phyloP scores from a whole-genome alignment of 2,113 vertebrate species.

The Zosterops hypoxanthus region DNA sequence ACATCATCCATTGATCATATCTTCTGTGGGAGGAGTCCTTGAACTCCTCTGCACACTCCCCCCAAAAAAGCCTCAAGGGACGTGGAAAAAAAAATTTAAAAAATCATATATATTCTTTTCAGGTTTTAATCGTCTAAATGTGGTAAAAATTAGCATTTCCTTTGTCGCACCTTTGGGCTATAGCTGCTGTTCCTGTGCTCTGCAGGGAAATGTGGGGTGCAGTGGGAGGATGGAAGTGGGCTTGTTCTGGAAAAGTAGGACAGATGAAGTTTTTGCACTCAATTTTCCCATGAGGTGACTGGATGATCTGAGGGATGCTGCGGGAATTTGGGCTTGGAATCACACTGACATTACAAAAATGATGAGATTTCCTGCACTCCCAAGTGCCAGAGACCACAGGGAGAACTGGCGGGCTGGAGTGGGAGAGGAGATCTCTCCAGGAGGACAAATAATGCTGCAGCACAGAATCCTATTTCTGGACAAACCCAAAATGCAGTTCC shows the following conservation, averaged over 20 bases:
- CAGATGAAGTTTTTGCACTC: neutral
- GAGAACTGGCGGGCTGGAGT: neutral
- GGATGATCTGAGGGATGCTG: neutral
- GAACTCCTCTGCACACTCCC: neutral
- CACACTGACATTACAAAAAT: neutral
- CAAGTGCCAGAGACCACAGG: neutral
- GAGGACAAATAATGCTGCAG: neutral
- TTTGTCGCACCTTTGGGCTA: conserved; percentile 20
- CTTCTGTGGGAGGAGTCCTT: neutral
- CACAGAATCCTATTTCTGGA: neutral
- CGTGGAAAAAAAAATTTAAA: neutral
- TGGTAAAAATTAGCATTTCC: neutral
- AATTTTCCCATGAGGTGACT: neutral
- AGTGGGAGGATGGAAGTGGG: conserved; percentile 1
- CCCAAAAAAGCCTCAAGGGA: neutral
- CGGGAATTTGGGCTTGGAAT: neutral
- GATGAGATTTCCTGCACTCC: neutral
- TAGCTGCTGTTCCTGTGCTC: neutral
- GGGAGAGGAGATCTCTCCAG: neutral
- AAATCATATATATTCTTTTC: neutral
- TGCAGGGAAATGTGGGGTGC: conserved; percentile 2
- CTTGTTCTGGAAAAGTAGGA: conserved; percentile 19
- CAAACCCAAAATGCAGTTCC: neutral
- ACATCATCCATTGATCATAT: neutral
- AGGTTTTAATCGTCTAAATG: neutral